phyloP scores from a whole-genome alignment of 2,797 vertebrate genomes.

The Argentina silus region DNA sequence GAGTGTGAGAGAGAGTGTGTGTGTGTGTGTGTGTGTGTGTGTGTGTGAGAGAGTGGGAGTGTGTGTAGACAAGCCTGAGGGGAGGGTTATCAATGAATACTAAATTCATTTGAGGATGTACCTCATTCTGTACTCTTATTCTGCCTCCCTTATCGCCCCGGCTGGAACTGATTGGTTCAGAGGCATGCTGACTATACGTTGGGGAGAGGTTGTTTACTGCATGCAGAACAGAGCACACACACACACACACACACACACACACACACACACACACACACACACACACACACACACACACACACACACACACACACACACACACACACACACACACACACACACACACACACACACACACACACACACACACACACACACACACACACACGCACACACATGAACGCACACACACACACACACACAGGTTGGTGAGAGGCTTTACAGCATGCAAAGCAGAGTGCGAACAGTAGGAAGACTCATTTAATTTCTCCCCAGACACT shows the following conservation, averaged over 20 bases:
- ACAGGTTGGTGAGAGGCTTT: slow-evolving; percentile 41
- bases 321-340: too few species aligned
- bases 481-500: slow-evolving; percentile 52
- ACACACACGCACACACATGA: too few species aligned
- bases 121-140: slow-evolving; percentile 53
- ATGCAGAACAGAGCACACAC: background rate
- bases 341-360: too few species aligned
- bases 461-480: slow-evolving; percentile 29
- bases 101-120: slow-evolving; percentile 66
- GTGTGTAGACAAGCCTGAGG: slow-evolving; percentile 50
- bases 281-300: too few species aligned
- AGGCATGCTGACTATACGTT: slow-evolving; percentile 56
- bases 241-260: slow-evolving; percentile 6
- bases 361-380: too few species aligned
- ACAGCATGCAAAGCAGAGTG: background rate
- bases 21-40: too few species aligned
- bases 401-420: too few species aligned
- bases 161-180: slow-evolving; percentile 66
- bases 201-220: slow-evolving; percentile 39
- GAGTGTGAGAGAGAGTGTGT: slow-evolving; percentile 10
- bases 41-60: slow-evolving; percentile 12
- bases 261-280: too few species aligned
- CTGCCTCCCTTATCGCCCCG: slow-evolving; percentile 43
- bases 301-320: too few species aligned
- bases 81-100: slow-evolving; percentile 65